Percentiles rank a stretch among this genome's conserved stretches.
These are phyloP conservation scores for Huso huso DNA, from an alignment of 2,797 vertebrate genomes.

Conservation along the genomic window DNA sequence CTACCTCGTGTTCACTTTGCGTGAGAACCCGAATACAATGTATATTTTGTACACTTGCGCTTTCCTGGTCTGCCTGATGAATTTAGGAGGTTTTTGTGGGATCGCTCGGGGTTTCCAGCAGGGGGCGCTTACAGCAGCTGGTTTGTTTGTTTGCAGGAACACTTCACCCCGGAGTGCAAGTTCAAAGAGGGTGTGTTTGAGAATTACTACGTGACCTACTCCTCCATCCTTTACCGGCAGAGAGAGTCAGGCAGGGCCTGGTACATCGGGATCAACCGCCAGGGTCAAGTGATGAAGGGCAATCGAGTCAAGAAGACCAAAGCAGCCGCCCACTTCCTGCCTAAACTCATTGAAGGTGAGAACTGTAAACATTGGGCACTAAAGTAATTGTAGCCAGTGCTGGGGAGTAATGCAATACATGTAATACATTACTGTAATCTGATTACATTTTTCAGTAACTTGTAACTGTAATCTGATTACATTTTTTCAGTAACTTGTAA, in stretches of 20 bases:
- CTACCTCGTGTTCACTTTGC: too few relatives aligned
- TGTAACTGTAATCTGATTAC: too few relatives aligned
- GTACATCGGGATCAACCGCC: constrained; percentile 82
- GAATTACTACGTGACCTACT: constrained; percentile 42
- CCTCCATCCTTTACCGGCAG: constrained; percentile 80
- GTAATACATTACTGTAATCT: too few relatives aligned
- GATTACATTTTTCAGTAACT: too few relatives aligned
- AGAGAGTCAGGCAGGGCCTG: constrained; percentile 78
- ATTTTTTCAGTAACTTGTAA: too few relatives aligned
- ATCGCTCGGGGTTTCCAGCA: background rate
- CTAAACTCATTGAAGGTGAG: constrained; percentile 82
- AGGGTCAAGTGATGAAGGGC: constrained; percentile 83
- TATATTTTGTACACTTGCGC: too few relatives aligned
- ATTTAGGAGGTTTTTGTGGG: too few relatives aligned
- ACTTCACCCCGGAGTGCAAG: constrained; percentile 86
- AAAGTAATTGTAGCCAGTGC: too few relatives aligned
- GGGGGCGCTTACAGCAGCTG: too few relatives aligned
- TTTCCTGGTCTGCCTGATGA: too few relatives aligned
- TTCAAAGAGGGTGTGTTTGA: constrained; percentile 86
- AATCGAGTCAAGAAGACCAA: constrained; percentile 84
- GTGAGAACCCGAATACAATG: too few relatives aligned
- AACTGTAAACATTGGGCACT: constrained; percentile 7
- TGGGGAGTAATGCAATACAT: too few relatives aligned
- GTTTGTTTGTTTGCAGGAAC: constrained; percentile 51
- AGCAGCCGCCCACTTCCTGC: constrained; percentile 81